These are phyloP conservation scores for Cyclopterus lumpus DNA, from an alignment of 2,797 vertebrate genomes.

Conservation along the genomic window DNA sequence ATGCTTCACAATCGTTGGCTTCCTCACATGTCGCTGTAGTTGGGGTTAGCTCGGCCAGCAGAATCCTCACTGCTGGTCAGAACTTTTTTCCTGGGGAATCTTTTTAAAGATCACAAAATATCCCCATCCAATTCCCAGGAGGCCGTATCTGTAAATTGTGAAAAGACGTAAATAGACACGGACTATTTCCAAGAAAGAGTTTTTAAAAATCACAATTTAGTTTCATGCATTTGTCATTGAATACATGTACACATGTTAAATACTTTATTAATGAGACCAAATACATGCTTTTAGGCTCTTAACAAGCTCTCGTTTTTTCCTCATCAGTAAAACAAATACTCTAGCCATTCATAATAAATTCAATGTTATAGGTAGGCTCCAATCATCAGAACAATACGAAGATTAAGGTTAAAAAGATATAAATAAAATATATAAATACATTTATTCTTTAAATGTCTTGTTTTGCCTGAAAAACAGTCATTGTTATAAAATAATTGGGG, in stretches of 20 bases:
- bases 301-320: too few species aligned
- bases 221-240: too few species aligned
- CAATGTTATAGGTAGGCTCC: too few species aligned
- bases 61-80: neutral
- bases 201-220: neutral
- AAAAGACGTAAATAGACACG: too few species aligned
- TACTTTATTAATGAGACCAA: too few species aligned
- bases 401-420: neutral
- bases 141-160: neutral
- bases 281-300: neutral
- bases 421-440: neutral
- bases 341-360: too few species aligned
- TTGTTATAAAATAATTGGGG: neutral
- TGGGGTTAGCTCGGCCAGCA: neutral
- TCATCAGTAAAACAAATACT: too few species aligned
- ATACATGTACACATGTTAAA: neutral
- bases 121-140: neutral
- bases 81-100: too few species aligned
- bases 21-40: neutral
- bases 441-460: neutral
- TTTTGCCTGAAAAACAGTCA: neutral
- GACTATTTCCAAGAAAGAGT: neutral
- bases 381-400: too few species aligned
- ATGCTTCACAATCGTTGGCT: neutral
- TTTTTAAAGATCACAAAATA: neutral